Evolutionary conservation across 2,888 invertebrate genomes (phyloP).

Genomic region (Coleophora deauratella): DNA sequence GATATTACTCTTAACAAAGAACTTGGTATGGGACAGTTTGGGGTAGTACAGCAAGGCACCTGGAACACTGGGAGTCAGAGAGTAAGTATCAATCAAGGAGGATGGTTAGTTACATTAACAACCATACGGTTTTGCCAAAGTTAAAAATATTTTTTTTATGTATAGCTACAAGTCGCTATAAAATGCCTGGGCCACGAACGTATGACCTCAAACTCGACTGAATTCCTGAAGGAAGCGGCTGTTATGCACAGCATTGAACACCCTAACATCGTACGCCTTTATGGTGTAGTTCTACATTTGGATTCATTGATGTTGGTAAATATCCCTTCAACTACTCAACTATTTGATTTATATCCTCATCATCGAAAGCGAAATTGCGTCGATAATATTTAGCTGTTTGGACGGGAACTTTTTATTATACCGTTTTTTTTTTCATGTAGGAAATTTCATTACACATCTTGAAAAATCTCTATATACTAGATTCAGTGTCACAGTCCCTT

Average conservation of each 20-base stretch:
- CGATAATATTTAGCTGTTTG: neutral
- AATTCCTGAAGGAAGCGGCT: conserved; percentile 97
- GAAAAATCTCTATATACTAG: no score
- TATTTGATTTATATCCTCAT: no score
- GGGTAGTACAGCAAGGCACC: conserved; percentile 97
- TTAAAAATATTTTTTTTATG: no score
- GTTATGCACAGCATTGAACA: conserved; percentile 99
- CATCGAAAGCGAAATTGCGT: neutral
- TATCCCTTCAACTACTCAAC: conserved; percentile 2
- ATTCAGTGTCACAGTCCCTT: no score
- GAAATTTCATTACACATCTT: no score
- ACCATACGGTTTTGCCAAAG: neutral
- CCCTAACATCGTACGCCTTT: conserved; percentile 96
- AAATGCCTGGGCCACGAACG: conserved; percentile 96
- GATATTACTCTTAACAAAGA: conserved; percentile 95
- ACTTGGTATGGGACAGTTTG: conserved; percentile 97
- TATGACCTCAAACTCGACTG: conserved; percentile 96
- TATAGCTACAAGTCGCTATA: conserved; percentile 94
- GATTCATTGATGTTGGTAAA: conserved; percentile 84
- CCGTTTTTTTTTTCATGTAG: no score
- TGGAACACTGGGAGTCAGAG: conserved; percentile 97
- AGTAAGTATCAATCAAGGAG: conserved; percentile 60
- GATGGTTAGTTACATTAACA: neutral
- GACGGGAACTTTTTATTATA: neutral
- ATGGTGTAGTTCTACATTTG: conserved; percentile 96